Evolutionary conservation across 2,888 invertebrate species (phyloP).

Genomic region (Thecocarcelia acutangulata): DNA sequence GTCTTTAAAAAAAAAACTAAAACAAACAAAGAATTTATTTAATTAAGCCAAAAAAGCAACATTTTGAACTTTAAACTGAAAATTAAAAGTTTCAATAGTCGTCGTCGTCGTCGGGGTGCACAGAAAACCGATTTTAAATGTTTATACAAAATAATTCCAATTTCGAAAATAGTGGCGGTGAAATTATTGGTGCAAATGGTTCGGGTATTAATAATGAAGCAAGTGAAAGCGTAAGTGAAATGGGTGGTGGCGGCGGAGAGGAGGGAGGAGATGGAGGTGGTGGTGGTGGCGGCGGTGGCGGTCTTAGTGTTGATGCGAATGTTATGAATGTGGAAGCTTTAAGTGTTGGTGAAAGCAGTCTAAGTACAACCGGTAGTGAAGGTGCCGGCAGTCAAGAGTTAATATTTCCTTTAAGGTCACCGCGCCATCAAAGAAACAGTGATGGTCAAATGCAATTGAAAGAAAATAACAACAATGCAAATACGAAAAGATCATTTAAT

Average conservation of each 20-base stretch:
- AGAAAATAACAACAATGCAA: constrained; percentile 71
- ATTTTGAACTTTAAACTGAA: constrained; percentile 6
- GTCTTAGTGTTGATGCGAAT: constrained; percentile 71
- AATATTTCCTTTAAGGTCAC: constrained; percentile 63
- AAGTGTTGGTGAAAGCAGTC: constrained; percentile 73
- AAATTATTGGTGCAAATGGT: constrained; percentile 47
- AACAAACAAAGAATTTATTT: background rate
- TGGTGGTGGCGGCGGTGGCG: constrained; percentile 72
- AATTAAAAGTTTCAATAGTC: constrained; percentile 18
- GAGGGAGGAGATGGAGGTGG: constrained; percentile 72
- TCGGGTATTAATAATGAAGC: constrained; percentile 68
- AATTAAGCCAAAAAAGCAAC: background rate
- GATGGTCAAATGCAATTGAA: constrained; percentile 49
- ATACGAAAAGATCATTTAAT: constrained; percentile 73
- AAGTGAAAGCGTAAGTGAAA: constrained; percentile 71
- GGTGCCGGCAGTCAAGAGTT: constrained; percentile 63
- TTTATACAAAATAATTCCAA: constrained; percentile 75
- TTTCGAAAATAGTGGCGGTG: constrained; percentile 71
- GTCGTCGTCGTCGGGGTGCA: background rate
- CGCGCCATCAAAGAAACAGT: constrained; percentile 61
- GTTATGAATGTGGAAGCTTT: constrained; percentile 67
- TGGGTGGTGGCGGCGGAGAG: constrained; percentile 71
- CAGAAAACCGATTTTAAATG: constrained; percentile 70
- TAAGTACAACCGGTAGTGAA: constrained; percentile 69
- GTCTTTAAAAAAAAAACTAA: background rate